These are phyloP conservation scores for Drosophila hydei DNA, from an alignment of 1,140 invertebrate species.

Conservation along the genomic window DNA sequence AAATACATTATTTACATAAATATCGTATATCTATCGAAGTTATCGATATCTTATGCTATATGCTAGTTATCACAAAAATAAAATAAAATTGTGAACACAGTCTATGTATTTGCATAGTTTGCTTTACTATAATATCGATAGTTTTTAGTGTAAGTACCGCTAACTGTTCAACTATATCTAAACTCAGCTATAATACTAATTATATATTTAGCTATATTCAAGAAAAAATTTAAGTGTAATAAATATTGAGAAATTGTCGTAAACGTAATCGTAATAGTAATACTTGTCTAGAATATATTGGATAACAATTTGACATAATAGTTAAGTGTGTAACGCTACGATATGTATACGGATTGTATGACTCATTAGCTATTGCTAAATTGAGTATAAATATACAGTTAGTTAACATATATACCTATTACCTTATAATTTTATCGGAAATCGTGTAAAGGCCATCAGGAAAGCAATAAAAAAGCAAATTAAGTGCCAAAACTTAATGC, in stretches of 20 bases:
- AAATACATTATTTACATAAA: too few species aligned
- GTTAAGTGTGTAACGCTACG: background rate
- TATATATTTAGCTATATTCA: too few species aligned
- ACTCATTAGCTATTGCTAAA: slow-evolving; percentile 18
- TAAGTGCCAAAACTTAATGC: slow-evolving; percentile 46
- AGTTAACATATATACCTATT: slow-evolving; percentile 17
- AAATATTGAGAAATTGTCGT: too few species aligned
- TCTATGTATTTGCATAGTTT: too few species aligned
- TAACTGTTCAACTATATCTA: too few species aligned
- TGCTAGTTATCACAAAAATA: too few species aligned
- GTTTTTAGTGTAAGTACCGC: background rate
- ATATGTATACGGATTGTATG: slow-evolving; percentile 5
- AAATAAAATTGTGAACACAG: too few species aligned
- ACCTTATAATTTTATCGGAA: slow-evolving; percentile 25
- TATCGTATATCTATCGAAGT: too few species aligned
- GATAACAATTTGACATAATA: background rate
- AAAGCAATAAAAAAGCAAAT: slow-evolving; percentile 33
- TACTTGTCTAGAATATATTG: background rate
- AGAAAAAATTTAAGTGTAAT: too few species aligned
- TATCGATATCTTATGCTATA: too few species aligned
- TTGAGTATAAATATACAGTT: slow-evolving; percentile 30
- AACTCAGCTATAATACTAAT: too few species aligned
- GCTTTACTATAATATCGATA: slow-evolving; percentile 1
- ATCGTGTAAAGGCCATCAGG: slow-evolving; percentile 46
- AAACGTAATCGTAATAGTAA: too few species aligned